Evolutionary conservation across 2,888 invertebrate genomes (phyloP).

Genomic region (Meta bourneti): DNA sequence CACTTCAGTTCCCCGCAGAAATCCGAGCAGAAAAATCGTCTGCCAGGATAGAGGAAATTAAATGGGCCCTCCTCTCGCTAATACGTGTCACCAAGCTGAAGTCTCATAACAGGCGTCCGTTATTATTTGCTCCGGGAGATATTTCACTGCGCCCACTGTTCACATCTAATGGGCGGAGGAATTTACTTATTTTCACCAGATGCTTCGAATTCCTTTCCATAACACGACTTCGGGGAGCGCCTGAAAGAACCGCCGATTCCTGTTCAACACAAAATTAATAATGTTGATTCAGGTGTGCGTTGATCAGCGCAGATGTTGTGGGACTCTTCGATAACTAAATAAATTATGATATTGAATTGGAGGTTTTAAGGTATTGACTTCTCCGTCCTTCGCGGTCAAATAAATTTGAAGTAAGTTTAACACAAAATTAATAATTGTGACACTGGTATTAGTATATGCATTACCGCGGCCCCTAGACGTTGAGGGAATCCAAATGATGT

Average conservation of each 20-base stretch:
- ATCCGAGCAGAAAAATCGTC: conserved; percentile 47
- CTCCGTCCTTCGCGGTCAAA: no score
- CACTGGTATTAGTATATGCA: no score
- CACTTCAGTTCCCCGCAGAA: conserved; percentile 19
- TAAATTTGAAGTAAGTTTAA: no score
- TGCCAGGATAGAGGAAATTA: conserved; percentile 39
- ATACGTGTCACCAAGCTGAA: conserved; percentile 19
- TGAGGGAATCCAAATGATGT: no score
- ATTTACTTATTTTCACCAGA: background rate
- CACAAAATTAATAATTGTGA: no score
- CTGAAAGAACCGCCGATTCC: no score
- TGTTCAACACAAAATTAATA: background rate
- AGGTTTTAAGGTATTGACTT: no score
- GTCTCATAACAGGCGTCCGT: background rate
- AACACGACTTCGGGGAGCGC: background rate
- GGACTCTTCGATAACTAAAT: no score
- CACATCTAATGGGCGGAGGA: background rate
- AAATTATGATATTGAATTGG: no score
- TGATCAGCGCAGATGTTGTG: no score
- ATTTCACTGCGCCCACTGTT: background rate
- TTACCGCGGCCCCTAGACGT: no score
- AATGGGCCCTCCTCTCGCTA: conserved; percentile 13
- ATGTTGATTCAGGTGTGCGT: background rate
- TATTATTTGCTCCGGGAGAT: background rate
- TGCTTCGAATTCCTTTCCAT: background rate